Evolutionary conservation across 2,888 invertebrate species (phyloP).

Genomic region (Polydrusus cervinus): DNA sequence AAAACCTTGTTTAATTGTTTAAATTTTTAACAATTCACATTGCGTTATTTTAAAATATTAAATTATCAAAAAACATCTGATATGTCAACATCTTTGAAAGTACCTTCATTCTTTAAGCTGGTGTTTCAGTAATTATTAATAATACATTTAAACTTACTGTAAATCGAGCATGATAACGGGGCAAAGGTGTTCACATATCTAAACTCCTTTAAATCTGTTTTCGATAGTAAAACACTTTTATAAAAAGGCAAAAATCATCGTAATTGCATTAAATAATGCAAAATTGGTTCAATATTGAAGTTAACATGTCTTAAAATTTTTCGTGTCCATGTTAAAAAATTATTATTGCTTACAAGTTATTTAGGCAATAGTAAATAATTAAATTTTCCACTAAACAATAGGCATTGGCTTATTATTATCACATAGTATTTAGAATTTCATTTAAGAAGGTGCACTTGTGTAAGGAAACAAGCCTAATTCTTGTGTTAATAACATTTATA

Average conservation of each 20-base stretch:
- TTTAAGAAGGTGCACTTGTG: constrained; percentile 70
- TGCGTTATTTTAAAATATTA: constrained; percentile 5
- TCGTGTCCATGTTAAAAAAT: neutral
- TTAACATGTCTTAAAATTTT: neutral
- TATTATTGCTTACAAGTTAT: constrained; percentile 20
- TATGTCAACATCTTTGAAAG: neutral
- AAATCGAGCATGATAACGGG: neutral
- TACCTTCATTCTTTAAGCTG: neutral
- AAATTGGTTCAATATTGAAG: neutral
- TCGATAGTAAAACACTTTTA: neutral
- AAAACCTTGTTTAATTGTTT: constrained; percentile 7
- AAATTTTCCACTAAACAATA: constrained; percentile 33
- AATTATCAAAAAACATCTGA: neutral
- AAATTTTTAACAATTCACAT: constrained; percentile 41
- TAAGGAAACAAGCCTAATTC: constrained; percentile 56
- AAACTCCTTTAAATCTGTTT: neutral
- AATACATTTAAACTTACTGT: neutral
- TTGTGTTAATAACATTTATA: constrained; percentile 38
- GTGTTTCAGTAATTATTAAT: neutral
- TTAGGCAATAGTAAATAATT: constrained; percentile 12
- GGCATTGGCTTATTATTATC: constrained; percentile 63
- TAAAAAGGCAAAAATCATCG: constrained; percentile 9
- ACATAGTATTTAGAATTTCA: constrained; percentile 70
- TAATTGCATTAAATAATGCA: neutral
- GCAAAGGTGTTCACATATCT: neutral